phyloP scores from a whole-genome alignment of 30 jellyfish, hydroid and myxozoan genomes.

The Aurelia aurita complex sp. Pacific region DNA sequence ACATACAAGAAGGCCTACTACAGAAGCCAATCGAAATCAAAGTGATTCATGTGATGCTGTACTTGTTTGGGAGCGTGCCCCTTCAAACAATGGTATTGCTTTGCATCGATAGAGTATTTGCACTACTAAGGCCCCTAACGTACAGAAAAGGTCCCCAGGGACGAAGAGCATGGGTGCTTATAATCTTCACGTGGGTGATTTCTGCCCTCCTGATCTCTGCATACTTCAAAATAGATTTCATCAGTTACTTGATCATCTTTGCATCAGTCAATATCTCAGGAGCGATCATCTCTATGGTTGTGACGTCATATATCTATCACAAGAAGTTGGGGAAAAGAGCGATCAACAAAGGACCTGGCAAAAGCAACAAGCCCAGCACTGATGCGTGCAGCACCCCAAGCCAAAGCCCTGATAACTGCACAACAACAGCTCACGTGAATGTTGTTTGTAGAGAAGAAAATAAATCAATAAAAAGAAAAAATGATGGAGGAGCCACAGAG shows the following conservation, averaged over 20 bases:
- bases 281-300: conserved; percentile 19
- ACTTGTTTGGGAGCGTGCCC: conserved; percentile 31
- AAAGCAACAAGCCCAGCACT: not conserved
- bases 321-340: not conserved
- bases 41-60: conserved; percentile 21
- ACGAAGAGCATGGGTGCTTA: conserved; percentile 11
- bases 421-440: too few relatives aligned
- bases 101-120: conserved; percentile 33
- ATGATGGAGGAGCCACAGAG: not conserved
- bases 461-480: not conserved
- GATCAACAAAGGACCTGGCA: not conserved
- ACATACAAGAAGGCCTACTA: conserved; percentile 24
- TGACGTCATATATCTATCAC: conserved; percentile 25
- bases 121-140: conserved; percentile 12
- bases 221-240: conserved; percentile 23
- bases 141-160: conserved; percentile 37
- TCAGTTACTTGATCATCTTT: conserved; percentile 22
- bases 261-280: conserved; percentile 38
- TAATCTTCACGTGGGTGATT: conserved; percentile 22
- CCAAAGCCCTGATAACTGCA: not conserved
- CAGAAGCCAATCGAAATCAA: conserved; percentile 14
- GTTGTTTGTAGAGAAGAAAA: not conserved
- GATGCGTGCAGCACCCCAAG: not conserved
- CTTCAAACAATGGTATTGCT: conserved; percentile 31
- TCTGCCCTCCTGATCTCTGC: conserved; percentile 15